Base-by-base conservation (phyloP, 2,888 invertebrate genomes). In the Micoletzkya japonica region DNA sequence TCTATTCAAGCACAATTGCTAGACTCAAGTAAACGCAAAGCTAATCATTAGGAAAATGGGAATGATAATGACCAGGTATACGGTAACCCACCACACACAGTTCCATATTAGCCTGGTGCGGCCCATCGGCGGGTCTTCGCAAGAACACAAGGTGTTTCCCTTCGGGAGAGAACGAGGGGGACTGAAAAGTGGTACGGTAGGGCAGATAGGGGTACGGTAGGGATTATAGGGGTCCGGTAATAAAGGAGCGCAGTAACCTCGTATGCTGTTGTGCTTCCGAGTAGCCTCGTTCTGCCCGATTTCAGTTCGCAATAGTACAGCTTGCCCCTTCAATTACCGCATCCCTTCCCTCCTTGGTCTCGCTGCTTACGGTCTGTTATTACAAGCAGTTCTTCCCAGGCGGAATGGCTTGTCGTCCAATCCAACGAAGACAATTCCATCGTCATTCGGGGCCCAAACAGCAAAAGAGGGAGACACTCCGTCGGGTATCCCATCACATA, bases 351-450 rank as follows among this genome's bases (percentile, higher is more conserved):
- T 57, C 3, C 10, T 34, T 59, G 32, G 54, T 34, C 7, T 58
- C n/a, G 24, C 26, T 17, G 71, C 73, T 59, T 4, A 76, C 72
- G 64, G 69, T 71, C 82, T 61, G 69, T 84, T 85, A 60, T 76
- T 77, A 69, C 85, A 85, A 71, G 73, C 79, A 50, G 82, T 79
- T 34, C 73, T 70, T 36, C 85, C 85, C 20, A 85, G 72, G 56
- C 79, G 74, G 70, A 78, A 77, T 2, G 80, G 76, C 30, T 75
- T 72, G 26, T 66, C 72, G 26, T 81, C 72, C 32, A 86, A 36
- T 0, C 82, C 84, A 54, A 81, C 77, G 71, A 84, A 85, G 2
- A 84, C 76, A n/a, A 86, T 71, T 52, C 83, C 81, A 28, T 76
- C 73, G 71, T 84, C 84, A 37, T 77, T 72, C 14, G 84, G 83